Evolutionary conservation across 2,113 vertebrate genomes (phyloP), one percentile per base, ranked within the genome.

Genomic region (Daubentonia madagascariensis): DNA sequence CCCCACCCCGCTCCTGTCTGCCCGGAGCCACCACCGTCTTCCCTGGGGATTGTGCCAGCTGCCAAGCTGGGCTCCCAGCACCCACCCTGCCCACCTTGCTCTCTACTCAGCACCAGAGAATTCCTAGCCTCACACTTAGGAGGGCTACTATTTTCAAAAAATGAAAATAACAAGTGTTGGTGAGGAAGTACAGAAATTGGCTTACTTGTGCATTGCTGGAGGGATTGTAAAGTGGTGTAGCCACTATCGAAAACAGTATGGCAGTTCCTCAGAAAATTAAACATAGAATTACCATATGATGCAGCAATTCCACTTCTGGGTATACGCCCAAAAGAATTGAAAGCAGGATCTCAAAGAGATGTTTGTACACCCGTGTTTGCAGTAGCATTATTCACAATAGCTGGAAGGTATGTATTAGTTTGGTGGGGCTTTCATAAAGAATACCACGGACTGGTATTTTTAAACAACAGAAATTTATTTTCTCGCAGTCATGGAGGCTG

Each of bases 141-240:
- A n/a, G 48, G 9, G 68, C 37, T 16, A 6, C 25, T 52, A 3
- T 12, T 57, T 45, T 23, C 40, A 28, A 85, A 59, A 37, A 65
- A 30, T 52, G 50, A 86, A 72, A 67, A 43, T 22, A 35, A 20
- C 20, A 11, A 5, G 48, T 20, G 8, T 45, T 6, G 11, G 4
- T 0, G 2, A 67, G 68, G 65, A 17, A 0, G 20, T 8, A 3
- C 50, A 30, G 57, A 52, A 6, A 28, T 0, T 0, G 1, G 22
- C 30, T 6, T 1, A 9, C 1, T 18, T 8, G 18, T 11, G 68
- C 25, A 0, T 0, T 1, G 40, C 63, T 16, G 7, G 57, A 43
- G 25, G 43, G 28, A 3, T 6, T 8, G 54, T 2, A 32, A 50
- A 8, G 25, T 9, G 65, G 17, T 18, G 17, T 32, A n/a, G 3